phyloP scores from a whole-genome alignment of 2,888 invertebrate genomes.

The Anoplius nigerrimus region DNA sequence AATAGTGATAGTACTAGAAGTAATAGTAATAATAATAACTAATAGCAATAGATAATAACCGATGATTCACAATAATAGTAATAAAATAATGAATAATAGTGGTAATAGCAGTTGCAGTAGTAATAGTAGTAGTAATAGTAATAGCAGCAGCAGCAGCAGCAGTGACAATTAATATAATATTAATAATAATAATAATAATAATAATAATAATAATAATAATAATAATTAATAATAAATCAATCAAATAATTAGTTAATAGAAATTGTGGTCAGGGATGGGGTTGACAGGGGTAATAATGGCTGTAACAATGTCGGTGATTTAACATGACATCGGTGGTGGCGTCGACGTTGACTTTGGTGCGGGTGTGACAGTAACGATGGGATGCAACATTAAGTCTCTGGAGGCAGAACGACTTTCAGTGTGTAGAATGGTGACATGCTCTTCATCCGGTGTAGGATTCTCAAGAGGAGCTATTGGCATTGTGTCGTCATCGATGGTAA shows the following conservation, averaged over 20 bases:
- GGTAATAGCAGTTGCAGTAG: constrained; percentile 29
- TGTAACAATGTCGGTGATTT: constrained; percentile 39
- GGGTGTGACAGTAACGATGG: constrained; percentile 67
- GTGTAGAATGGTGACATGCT: constrained; percentile 80
- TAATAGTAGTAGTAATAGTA: constrained; percentile 51
- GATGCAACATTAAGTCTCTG: constrained; percentile 79
- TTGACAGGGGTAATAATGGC: constrained; percentile 38
- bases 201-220: constrained; percentile 44
- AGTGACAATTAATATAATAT: constrained; percentile 58
- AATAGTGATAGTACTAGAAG: constrained; percentile 9
- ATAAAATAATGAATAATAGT: constrained; percentile 50
- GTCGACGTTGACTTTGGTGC: constrained; percentile 66
- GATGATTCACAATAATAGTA: constrained; percentile 52
- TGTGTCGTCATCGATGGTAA: constrained; percentile 57
- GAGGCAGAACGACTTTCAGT: constrained; percentile 81
- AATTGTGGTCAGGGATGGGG: constrained; percentile 34
- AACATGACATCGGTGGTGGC: constrained; percentile 69
- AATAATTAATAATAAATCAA: constrained; percentile 38
- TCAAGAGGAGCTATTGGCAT: constrained; percentile 67
- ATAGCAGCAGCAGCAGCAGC: constrained; percentile 46
- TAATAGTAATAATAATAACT: constrained; percentile 35
- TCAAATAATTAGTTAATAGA: constrained; percentile 14
- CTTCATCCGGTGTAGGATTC: constrained; percentile 74
- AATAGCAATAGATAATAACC: constrained; percentile 58
- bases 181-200: constrained; percentile 56